phyloP scores from a whole-genome alignment of 2,888 invertebrate genomes.

The Amblyjoppa proteus region DNA sequence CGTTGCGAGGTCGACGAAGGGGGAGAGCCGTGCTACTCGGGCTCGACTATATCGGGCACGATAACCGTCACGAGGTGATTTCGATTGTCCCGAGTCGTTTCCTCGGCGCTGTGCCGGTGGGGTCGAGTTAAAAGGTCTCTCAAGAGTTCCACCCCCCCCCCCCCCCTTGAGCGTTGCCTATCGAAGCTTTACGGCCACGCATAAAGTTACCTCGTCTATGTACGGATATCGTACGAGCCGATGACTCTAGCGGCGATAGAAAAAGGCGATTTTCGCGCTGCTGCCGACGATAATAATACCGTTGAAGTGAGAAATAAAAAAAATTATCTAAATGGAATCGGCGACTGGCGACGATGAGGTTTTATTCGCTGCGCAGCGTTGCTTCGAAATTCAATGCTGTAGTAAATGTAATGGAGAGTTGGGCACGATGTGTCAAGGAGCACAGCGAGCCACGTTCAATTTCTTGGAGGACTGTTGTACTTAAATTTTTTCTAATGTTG shows the following conservation, averaged over 20 bases:
- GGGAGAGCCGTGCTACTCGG: background rate
- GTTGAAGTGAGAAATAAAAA: constrained; percentile 43
- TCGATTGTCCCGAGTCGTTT: constrained; percentile 15
- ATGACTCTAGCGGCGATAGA: background rate
- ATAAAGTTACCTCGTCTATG: constrained; percentile 13
- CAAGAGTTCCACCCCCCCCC: background rate
- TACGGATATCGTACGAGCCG: background rate
- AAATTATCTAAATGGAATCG: constrained; percentile 53
- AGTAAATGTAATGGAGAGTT: no score
- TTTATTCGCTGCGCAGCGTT: background rate
- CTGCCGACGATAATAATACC: background rate
- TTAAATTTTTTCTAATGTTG: no score
- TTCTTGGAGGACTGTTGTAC: no score
- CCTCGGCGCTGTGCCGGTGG: background rate
- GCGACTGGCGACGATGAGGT: constrained; percentile 23
- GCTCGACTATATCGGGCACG: background rate
- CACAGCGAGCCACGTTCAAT: no score
- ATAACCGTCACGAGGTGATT: constrained; percentile 23
- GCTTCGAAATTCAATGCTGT: background rate
- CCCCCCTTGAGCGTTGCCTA: background rate
- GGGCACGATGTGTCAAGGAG: no score
- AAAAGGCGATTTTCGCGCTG: background rate
- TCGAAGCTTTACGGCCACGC: constrained; percentile 40
- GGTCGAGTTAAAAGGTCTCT: background rate
- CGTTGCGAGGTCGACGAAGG: background rate